Evolutionary conservation across 2,888 invertebrate genomes (phyloP).

Genomic region (Adela reaumurella): DNA sequence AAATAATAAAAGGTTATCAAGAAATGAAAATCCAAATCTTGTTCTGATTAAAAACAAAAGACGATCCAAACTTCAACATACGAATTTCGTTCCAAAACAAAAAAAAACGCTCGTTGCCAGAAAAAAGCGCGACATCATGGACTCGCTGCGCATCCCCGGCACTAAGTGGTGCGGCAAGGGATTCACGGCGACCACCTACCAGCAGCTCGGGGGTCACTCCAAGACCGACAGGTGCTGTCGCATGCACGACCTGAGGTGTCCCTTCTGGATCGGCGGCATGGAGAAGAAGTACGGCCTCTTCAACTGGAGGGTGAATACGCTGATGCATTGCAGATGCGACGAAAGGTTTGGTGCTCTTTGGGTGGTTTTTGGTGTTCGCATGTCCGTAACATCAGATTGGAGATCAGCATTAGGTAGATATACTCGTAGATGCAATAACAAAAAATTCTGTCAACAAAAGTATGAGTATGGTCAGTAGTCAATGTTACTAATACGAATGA

Average conservation of each 20-base stretch:
- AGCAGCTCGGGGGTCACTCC: conserved; percentile 79
- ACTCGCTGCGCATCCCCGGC: conserved; percentile 79
- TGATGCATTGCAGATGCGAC: conserved; percentile 91
- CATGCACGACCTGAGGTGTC: conserved; percentile 82
- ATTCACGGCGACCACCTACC: conserved; percentile 73
- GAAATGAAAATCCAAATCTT: too few species aligned
- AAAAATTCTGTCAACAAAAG: too few species aligned
- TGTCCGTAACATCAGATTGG: too few species aligned
- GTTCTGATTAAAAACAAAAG: too few species aligned
- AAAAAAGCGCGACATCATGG: conserved; percentile 44
- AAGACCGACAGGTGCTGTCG: conserved; percentile 86
- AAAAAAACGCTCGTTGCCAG: background rate
- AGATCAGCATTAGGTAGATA: too few species aligned
- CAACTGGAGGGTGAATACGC: conserved; percentile 86
- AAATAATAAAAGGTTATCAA: too few species aligned
- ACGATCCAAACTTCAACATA: too few species aligned
- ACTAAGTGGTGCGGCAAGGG: conserved; percentile 95
- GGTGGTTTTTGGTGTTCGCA: too few species aligned
- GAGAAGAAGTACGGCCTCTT: conserved; percentile 80
- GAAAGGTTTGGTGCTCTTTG: conserved; percentile 64
- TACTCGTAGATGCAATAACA: too few species aligned
- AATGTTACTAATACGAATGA: too few species aligned
- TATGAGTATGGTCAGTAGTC: too few species aligned
- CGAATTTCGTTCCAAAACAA: too few species aligned
- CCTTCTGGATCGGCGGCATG: conserved; percentile 79